Percentiles rank a stretch among this genome's conserved stretches.
phyloP scores from a whole-genome alignment of 92 coral and sea anemone species.

The Ricordea florida region DNA sequence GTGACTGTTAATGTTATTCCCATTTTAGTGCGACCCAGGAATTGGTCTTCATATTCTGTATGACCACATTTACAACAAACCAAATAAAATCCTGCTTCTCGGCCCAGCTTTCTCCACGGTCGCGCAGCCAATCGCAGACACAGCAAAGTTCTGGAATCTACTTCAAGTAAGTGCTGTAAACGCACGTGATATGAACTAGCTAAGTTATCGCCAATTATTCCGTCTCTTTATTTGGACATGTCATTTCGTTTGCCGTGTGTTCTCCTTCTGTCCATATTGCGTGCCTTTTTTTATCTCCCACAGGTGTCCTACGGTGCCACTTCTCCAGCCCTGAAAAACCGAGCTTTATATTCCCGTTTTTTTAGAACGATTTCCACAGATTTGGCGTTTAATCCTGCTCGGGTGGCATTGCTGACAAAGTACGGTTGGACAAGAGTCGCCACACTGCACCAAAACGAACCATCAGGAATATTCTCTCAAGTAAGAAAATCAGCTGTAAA shows the following conservation, averaged over 20 bases:
- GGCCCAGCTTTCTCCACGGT: conserved; percentile 75
- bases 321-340: conserved; percentile 61
- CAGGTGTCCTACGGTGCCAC: conserved; percentile 74
- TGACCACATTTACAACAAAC: conserved; percentile 66
- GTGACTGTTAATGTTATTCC: neutral
- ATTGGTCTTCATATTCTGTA: conserved; percentile 67
- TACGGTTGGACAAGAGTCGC: conserved; percentile 74
- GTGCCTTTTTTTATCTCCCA: neutral
- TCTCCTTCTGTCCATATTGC: neutral
- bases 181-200: neutral
- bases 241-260: neutral
- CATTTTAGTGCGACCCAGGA: conserved; percentile 71
- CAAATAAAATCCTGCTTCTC: conserved; percentile 64
- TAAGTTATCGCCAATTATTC: neutral
- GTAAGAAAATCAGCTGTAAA: conserved; percentile 1
- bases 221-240: neutral
- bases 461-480: conserved; percentile 76
- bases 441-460: conserved; percentile 70
- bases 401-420: conserved; percentile 48
- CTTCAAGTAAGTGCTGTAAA: conserved; percentile 35
- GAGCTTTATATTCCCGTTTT: conserved; percentile 61
- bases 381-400: conserved; percentile 75
- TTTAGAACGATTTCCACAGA: conserved; percentile 76
- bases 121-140: conserved; percentile 74
- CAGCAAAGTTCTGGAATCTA: conserved; percentile 63